phyloP scores from a whole-genome alignment of 2,113 vertebrate species.

The Daubentonia madagascariensis region DNA sequence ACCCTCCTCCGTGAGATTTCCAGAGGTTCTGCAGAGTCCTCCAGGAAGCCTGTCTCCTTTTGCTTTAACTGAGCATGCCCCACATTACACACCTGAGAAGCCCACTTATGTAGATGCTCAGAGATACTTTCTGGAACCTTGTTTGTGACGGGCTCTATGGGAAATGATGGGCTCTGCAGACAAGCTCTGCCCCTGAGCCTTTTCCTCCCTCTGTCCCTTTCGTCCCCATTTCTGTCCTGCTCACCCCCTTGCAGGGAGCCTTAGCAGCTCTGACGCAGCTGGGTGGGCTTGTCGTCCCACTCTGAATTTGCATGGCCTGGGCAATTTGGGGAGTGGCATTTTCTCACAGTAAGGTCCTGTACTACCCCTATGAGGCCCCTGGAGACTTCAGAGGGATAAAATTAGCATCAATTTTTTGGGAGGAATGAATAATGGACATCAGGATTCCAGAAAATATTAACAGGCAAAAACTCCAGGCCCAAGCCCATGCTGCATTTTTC shows the following conservation, averaged over 20 bases:
- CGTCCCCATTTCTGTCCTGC: neutral
- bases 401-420: neutral
- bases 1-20: neutral
- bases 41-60: neutral
- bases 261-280: neutral
- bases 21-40: neutral
- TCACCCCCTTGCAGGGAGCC: neutral
- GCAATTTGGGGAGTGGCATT: neutral
- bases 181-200: neutral
- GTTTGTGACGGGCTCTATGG: neutral
- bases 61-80: neutral
- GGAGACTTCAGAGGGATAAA: neutral
- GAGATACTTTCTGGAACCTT: neutral
- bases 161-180: neutral
- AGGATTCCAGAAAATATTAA: neutral
- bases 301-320: neutral
- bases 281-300: neutral
- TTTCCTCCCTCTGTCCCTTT: neutral
- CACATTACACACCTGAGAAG: fast-evolving
- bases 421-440: no score
- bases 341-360: neutral
- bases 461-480: neutral
- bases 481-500: neutral
- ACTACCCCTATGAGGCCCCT: neutral
- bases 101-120: neutral